Percentiles rank a stretch among this genome's conserved stretches.
These are phyloP conservation scores for Sinotaia quadrata DNA, from an alignment of 2,888 invertebrate genomes.

Conservation along the genomic window DNA sequence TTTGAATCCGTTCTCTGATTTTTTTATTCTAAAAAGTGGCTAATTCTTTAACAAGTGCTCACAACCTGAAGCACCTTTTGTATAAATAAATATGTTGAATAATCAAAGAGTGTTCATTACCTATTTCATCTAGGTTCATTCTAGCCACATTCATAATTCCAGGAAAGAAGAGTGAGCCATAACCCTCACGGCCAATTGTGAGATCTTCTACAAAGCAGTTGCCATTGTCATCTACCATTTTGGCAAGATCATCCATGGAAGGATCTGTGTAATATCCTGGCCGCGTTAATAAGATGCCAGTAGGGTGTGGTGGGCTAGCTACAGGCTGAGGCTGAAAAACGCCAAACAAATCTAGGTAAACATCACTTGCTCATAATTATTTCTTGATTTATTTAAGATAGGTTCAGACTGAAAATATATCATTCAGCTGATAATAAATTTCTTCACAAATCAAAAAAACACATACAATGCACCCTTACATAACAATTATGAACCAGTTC, in stretches of 20 bases:
- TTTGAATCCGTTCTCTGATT: too few species aligned
- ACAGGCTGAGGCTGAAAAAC: slow-evolving; percentile 38
- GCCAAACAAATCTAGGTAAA: too few species aligned
- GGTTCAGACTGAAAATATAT: too few species aligned
- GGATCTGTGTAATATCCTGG: slow-evolving; percentile 95
- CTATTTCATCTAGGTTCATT: slow-evolving; percentile 88
- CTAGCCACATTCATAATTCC: slow-evolving; percentile 88
- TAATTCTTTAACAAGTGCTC: neutral
- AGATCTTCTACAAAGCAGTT: slow-evolving; percentile 88
- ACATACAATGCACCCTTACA: too few species aligned
- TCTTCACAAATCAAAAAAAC: too few species aligned
- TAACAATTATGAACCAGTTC: too few species aligned
- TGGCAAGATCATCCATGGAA: slow-evolving; percentile 82
- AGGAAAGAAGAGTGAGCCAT: slow-evolving; percentile 90
- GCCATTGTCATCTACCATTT: slow-evolving; percentile 79
- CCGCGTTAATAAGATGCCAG: slow-evolving; percentile 84
- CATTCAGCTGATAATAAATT: too few species aligned
- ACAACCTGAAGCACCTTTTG: too few species aligned
- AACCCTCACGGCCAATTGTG: slow-evolving; percentile 89
- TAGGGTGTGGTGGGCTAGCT: slow-evolving; percentile 74
- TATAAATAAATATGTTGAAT: neutral
- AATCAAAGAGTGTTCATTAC: slow-evolving; percentile 75
- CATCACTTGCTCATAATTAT: too few species aligned
- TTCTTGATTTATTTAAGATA: too few species aligned
- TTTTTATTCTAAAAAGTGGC: too few species aligned